Percentiles rank a stretch among this genome's conserved stretches.
phyloP scores from a whole-genome alignment of 2,797 vertebrate species.

The Yasuhikotakia modesta region DNA sequence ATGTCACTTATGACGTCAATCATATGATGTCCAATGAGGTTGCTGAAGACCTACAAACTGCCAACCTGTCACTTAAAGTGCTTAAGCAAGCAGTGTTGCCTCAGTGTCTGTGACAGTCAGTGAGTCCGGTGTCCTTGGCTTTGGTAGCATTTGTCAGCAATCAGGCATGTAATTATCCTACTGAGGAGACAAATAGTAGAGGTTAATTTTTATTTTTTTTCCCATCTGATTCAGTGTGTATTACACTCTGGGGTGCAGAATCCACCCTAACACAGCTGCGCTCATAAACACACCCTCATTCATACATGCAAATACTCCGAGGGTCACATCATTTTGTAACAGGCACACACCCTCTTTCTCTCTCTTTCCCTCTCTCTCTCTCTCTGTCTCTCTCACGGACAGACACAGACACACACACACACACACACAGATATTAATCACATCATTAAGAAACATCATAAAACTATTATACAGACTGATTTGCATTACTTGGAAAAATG shows the following conservation, averaged over 20 bases:
- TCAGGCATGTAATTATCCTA: constrained; percentile 18
- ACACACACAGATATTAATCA: background rate
- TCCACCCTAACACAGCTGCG: constrained; percentile 74
- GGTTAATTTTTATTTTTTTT: constrained; percentile 13
- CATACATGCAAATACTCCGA: constrained; percentile 16
- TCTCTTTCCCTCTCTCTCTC: no score
- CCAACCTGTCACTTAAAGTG: background rate
- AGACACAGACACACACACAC: background rate
- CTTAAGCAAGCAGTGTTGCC: background rate
- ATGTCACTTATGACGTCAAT: constrained; percentile 13
- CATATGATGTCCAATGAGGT: constrained; percentile 8
- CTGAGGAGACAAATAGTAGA: constrained; percentile 10
- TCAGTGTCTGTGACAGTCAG: constrained; percentile 12
- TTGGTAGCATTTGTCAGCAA: constrained; percentile 13
- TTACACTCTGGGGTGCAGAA: constrained; percentile 47
- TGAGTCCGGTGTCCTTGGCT: background rate
- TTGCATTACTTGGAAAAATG: constrained; percentile 7
- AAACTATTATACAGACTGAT: constrained; percentile 13
- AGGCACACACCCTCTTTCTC: constrained; percentile 46
- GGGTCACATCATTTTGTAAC: constrained; percentile 15
- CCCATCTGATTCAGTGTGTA: constrained; percentile 9
- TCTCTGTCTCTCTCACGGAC: background rate
- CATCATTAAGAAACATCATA: constrained; percentile 1
- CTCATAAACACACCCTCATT: constrained; percentile 44
- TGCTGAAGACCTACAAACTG: constrained; percentile 1